Conservation (phyloP, 2,797 vertebrate genomes). For the Gymnoscopelus braueri region DNA sequence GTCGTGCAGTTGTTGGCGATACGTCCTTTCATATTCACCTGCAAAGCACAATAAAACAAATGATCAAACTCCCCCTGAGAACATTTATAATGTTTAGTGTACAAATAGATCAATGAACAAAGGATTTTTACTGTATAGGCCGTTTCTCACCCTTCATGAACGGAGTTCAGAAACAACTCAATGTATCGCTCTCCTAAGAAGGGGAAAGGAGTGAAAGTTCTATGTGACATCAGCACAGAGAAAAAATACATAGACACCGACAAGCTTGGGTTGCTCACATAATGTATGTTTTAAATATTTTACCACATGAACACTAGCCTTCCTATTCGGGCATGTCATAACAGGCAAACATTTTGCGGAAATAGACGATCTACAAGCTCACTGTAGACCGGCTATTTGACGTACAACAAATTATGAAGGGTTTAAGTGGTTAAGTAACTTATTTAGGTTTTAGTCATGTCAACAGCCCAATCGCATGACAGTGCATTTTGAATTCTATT, state of each 20-base stretch:
- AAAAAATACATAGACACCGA: too few relatives aligned
- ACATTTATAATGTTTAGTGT: not conserved
- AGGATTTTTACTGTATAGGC: not conserved
- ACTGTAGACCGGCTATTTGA: not conserved
- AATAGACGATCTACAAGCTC: not conserved
- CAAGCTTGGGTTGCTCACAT: too few relatives aligned
- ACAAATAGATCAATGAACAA: not conserved
- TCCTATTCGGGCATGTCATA: not conserved
- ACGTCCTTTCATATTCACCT: conserved; percentile 43
- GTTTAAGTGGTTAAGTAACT: too few relatives aligned
- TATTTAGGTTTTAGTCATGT: too few relatives aligned
- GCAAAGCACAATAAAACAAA: conserved; percentile 15
- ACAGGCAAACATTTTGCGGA: not conserved
- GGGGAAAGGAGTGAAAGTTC: not conserved
- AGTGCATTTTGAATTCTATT: too few relatives aligned
- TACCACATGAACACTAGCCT: too few relatives aligned
- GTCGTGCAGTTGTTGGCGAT: not conserved
- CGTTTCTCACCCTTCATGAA: conserved; percentile 26
- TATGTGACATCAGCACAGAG: too few relatives aligned
- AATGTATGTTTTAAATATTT: too few relatives aligned
- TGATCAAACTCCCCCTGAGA: not conserved
- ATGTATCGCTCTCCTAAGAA: conserved; percentile 85
- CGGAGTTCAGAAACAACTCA: conserved; percentile 89
- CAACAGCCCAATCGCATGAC: too few relatives aligned
- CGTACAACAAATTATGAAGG: too few relatives aligned